A percentile compares a stretch with the other conserved stretches of the same genome.
Evolutionary conservation across 2,797 vertebrate species (phyloP).

Genomic region (Lacerta agilis): DNA sequence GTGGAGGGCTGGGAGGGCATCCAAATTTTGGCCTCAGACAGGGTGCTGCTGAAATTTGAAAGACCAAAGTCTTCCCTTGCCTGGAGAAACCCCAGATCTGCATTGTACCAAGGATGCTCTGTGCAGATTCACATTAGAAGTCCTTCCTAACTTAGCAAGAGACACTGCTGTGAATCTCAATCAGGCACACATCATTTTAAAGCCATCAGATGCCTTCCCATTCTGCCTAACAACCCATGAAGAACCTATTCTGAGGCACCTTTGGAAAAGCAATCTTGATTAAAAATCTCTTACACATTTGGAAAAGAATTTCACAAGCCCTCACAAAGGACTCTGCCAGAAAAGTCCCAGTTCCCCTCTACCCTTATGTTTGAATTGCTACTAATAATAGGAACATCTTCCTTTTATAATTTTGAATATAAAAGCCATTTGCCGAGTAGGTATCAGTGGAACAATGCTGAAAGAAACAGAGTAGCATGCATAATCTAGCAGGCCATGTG

Average conservation of each 20-base stretch:
- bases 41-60: too few relatives aligned
- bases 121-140: not conserved
- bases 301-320: constrained; percentile 17
- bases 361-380: constrained; percentile 1
- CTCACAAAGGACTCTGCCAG: not conserved
- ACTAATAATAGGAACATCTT: constrained; percentile 12
- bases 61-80: not conserved
- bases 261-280: constrained; percentile 11
- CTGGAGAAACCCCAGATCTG: not conserved
- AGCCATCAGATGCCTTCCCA: not conserved
- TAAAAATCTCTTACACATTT: not conserved
- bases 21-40: too few relatives aligned
- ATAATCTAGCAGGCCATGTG: constrained; percentile 8
- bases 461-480: not conserved
- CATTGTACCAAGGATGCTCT: too few relatives aligned
- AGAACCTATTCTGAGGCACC: constrained; percentile 12
- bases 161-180: not conserved
- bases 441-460: constrained; percentile 7
- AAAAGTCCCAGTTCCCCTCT: not conserved
- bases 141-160: not conserved
- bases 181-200: not conserved
- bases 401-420: constrained; percentile 20
- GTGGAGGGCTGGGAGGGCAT: too few relatives aligned
- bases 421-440: constrained; percentile 12
- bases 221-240: constrained; percentile 19